Evolutionary conservation across 30 jellyfish, hydroid and myxozoan genomes (phyloP).

Genomic region (Aurelia aurita complex sp. Pacific): DNA sequence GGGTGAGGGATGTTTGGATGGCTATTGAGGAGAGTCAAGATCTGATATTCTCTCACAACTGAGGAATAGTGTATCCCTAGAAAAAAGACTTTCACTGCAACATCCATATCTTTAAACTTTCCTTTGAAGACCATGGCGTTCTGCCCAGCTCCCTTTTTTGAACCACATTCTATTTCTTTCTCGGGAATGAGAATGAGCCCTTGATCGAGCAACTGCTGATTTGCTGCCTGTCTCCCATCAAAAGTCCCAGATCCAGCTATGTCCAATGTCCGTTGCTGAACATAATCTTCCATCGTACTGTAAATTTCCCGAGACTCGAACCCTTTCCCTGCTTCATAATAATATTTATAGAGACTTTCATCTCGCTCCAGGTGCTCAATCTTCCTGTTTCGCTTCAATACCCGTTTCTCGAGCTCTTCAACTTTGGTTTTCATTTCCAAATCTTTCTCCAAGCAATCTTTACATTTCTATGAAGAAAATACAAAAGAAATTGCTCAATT

Average conservation of each 20-base stretch:
- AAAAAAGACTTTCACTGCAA: conserved; percentile 3
- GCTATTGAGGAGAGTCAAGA: conserved; percentile 7
- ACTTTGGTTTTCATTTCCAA: too few relatives aligned
- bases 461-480: too few relatives aligned
- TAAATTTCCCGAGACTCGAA: not conserved
- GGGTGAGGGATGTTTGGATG: conserved; percentile 30
- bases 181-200: conserved; percentile 2
- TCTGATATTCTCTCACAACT: conserved; percentile 16
- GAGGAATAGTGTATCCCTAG: not conserved
- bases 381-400: too few relatives aligned
- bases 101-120: conserved; percentile 21
- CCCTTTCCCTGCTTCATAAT: conserved; percentile 6
- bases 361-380: too few relatives aligned
- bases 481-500: too few relatives aligned
- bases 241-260: conserved; percentile 20
- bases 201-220: not conserved
- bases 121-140: conserved; percentile 6
- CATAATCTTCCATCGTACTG: conserved; percentile 12
- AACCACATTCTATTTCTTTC: not conserved
- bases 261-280: not conserved
- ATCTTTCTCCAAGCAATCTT: too few relatives aligned
- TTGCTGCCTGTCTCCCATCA: conserved; percentile 3
- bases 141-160: not conserved
- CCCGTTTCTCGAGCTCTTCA: too few relatives aligned
- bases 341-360: not conserved